phyloP scores from a whole-genome alignment of 2,888 invertebrate genomes.

The Thelaira solivaga region DNA sequence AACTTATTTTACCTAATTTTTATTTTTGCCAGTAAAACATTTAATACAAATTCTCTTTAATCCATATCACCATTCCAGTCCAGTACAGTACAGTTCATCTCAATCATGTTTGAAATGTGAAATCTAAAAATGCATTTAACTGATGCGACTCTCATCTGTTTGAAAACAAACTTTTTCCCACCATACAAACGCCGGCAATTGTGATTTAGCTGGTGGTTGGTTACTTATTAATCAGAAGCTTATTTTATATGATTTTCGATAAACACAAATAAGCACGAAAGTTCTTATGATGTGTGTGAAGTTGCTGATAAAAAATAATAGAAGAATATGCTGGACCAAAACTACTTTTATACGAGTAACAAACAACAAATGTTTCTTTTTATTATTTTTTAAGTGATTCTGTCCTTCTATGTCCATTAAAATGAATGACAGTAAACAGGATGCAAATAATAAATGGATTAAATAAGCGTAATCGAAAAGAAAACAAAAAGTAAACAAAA shows the following conservation, averaged over 20 bases:
- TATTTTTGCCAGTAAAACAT: no score
- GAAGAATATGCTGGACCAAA: slow-evolving; percentile 44
- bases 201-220: not conserved
- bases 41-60: no score
- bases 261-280: not conserved
- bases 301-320: slow-evolving; percentile 21
- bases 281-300: no score
- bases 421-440: slow-evolving; percentile 58
- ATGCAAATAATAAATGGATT: slow-evolving; percentile 34
- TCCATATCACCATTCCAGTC: no score
- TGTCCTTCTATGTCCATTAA: slow-evolving; percentile 61
- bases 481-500: not conserved
- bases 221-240: slow-evolving; percentile 38
- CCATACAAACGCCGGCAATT: not conserved
- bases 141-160: not conserved
- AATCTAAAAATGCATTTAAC: not conserved
- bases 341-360: no score
- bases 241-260: slow-evolving; percentile 49
- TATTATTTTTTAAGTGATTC: no score
- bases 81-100: no score
- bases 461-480: not conserved
- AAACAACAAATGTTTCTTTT: slow-evolving; percentile 13
- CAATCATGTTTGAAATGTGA: not conserved
- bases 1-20: no score
- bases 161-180: slow-evolving; percentile 32